Conservation (phyloP, 2,113 vertebrate genomes). For the Neodon shergylaensis region DNA sequence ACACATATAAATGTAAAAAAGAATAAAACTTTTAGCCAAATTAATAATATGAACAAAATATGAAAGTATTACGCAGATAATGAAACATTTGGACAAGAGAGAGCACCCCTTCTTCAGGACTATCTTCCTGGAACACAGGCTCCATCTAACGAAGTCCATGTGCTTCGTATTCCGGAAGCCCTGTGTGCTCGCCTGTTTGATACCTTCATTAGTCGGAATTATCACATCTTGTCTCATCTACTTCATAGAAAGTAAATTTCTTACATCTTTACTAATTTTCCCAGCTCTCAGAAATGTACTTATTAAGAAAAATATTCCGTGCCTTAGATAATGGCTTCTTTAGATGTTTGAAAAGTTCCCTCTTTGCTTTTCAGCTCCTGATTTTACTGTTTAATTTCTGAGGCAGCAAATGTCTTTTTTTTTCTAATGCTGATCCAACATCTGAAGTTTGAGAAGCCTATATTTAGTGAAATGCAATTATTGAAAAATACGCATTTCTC, state of each 20-base stretch:
- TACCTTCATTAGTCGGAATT: slow-evolving; percentile 71
- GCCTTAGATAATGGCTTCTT: slow-evolving; percentile 70
- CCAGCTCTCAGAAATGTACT: slow-evolving; percentile 59
- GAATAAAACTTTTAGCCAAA: not conserved
- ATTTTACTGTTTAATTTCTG: slow-evolving; percentile 78
- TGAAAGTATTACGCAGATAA: not conserved
- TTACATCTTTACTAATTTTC: slow-evolving; percentile 74
- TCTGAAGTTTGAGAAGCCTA: slow-evolving; percentile 22
- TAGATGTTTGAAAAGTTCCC: slow-evolving; percentile 60
- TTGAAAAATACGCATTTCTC: slow-evolving; percentile 51
- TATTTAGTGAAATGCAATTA: slow-evolving; percentile 69
- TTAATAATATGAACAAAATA: not conserved
- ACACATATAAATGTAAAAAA: not conserved
- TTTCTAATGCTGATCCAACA: slow-evolving; percentile 67
- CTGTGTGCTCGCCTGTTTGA: not conserved
- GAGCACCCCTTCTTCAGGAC: not conserved
- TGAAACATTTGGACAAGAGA: not conserved
- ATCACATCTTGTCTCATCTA: slow-evolving; percentile 52
- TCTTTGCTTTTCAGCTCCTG: slow-evolving; percentile 67
- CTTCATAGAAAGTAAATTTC: slow-evolving; percentile 68
- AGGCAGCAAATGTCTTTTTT: slow-evolving; percentile 48
- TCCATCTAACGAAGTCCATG: not conserved
- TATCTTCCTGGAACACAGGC: not conserved
- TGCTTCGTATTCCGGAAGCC: not conserved
- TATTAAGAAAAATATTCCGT: slow-evolving; percentile 68